Conservation (phyloP, 1,140 invertebrate species). For the Dreissena rostriformis region DNA sequence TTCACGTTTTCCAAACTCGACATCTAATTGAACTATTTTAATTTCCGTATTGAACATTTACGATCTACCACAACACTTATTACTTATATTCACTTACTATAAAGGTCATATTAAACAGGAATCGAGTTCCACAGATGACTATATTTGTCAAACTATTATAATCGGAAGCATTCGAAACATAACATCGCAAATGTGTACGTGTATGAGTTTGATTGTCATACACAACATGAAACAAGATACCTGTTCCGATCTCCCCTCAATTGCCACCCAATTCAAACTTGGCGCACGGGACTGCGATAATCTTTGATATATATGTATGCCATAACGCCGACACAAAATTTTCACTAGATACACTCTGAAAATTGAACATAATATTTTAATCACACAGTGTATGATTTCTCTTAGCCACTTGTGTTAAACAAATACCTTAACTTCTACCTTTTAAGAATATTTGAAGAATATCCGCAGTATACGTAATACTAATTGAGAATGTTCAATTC, state of each 20-base stretch:
- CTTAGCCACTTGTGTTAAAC: too few relatives aligned
- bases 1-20: background rate
- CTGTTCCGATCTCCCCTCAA: slow-evolving; percentile 43
- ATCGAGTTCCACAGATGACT: background rate
- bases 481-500: too few relatives aligned
- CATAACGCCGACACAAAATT: slow-evolving; percentile 66
- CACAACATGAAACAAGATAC: slow-evolving; percentile 20
- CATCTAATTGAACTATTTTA: background rate
- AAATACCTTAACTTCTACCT: too few relatives aligned
- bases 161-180: background rate
- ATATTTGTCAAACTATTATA: background rate
- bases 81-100: background rate
- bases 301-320: slow-evolving; percentile 60
- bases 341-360: slow-evolving; percentile 65
- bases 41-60: background rate
- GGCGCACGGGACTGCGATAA: slow-evolving; percentile 14
- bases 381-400: too few relatives aligned
- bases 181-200: background rate
- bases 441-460: too few relatives aligned
- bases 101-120: background rate
- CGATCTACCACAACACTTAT: background rate
- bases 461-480: too few relatives aligned
- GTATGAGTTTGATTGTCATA: background rate
- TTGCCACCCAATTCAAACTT: slow-evolving; percentile 50
- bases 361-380: background rate